Percentiles rank a stretch among this genome's conserved stretches.
Evolutionary conservation across 1,140 invertebrate species (phyloP).

Genomic region (Protaetia brevitarsis): DNA sequence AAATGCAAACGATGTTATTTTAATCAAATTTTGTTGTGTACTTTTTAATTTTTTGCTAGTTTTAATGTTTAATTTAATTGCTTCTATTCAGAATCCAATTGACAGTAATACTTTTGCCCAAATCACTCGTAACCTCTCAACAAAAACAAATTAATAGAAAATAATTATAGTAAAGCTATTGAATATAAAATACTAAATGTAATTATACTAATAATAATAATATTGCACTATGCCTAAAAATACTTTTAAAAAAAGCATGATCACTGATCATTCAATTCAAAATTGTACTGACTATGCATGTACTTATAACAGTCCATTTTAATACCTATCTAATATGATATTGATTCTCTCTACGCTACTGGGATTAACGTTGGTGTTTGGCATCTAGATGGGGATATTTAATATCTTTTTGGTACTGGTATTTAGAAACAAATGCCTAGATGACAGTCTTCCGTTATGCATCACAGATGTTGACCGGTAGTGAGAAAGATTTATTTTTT

Average conservation of each 20-base stretch:
- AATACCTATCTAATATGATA: constrained; percentile 10
- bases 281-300: constrained; percentile 1
- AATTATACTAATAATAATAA: background rate
- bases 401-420: too few species aligned
- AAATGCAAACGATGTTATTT: too few species aligned
- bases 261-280: background rate
- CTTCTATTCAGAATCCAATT: background rate
- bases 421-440: too few species aligned
- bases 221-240: constrained; percentile 11
- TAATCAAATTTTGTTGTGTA: background rate
- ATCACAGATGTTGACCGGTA: too few species aligned
- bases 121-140: background rate
- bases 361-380: background rate
- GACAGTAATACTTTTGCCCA: background rate
- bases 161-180: background rate
- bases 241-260: background rate
- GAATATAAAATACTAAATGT: background rate
- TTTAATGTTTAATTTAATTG: background rate
- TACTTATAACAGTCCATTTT: constrained; percentile 16
- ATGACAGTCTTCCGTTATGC: too few species aligned
- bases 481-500: background rate
- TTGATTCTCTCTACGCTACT: background rate
- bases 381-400: too few species aligned
- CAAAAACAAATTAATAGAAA: background rate
- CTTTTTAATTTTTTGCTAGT: background rate